Evolutionary conservation across 2,113 vertebrate genomes (phyloP).

Genomic region (Phaethornis superciliosus): DNA sequence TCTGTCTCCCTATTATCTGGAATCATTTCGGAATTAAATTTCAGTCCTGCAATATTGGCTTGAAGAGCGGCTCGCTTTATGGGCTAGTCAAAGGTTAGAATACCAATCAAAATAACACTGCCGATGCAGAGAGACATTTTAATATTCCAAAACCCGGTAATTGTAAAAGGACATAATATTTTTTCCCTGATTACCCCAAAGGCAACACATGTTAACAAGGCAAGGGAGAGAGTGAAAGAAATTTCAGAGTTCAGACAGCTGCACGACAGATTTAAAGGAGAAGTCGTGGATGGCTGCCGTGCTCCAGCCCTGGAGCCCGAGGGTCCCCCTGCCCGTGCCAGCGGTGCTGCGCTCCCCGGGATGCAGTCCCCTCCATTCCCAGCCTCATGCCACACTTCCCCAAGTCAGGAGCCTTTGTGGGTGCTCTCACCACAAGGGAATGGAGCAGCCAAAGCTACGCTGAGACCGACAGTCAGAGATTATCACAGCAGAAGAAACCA

Average conservation of each 20-base stretch:
- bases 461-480: rapidly evolving
- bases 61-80: conserved; percentile 88
- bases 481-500: not conserved
- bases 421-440: not conserved
- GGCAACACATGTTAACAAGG: conserved; percentile 88
- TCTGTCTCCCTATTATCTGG: conserved; percentile 97
- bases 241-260: conserved; percentile 83
- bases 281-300: conserved; percentile 43
- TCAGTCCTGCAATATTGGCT: conserved; percentile 91
- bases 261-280: conserved; percentile 84
- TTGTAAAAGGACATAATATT: conserved; percentile 98
- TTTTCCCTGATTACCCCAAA: conserved; percentile 91
- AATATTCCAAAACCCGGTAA: conserved; percentile 98
- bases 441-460: not conserved
- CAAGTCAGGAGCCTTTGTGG: not conserved
- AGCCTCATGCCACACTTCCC: not conserved
- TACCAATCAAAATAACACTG: conserved; percentile 97
- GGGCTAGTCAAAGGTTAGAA: conserved; percentile 99
- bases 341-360: rapidly evolving
- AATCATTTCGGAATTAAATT: conserved; percentile 99
- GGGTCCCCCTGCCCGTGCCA: not conserved
- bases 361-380: not conserved
- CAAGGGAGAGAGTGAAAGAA: conserved; percentile 83
- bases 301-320: not conserved
- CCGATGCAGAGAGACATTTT: conserved; percentile 98